A percentile compares a stretch with the other conserved stretches of the same genome.
These are phyloP conservation scores for Sinella curviseta DNA, from an alignment of 1,140 invertebrate genomes.

Conservation along the genomic window DNA sequence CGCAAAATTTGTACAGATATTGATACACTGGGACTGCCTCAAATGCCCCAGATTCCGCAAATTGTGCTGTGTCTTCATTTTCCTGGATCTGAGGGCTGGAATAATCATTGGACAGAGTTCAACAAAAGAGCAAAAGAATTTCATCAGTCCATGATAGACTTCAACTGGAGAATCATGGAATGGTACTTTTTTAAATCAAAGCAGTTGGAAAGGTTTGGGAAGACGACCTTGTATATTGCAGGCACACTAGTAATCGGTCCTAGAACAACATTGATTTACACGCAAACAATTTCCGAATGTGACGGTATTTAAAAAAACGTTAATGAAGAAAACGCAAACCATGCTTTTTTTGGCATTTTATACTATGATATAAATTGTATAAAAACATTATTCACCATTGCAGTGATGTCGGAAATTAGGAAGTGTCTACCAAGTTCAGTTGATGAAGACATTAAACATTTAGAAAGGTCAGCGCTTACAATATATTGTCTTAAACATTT, in stretches of 20 bases:
- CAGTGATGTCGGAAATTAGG: not conserved
- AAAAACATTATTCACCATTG: not conserved
- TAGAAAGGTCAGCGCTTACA: not conserved
- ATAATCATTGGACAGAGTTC: not conserved
- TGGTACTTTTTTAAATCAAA: slow-evolving; percentile 2
- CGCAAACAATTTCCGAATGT: not conserved
- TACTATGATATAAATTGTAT: too few species aligned
- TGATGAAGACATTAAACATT: not conserved
- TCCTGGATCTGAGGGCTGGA: not conserved
- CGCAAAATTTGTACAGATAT: not conserved
- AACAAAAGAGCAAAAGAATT: not conserved
- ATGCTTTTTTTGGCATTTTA: not conserved
- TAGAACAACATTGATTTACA: not conserved
- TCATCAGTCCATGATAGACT: slow-evolving; percentile 6
- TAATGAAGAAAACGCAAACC: not conserved
- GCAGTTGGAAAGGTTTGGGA: slow-evolving; percentile 2
- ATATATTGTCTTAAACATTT: too few species aligned
- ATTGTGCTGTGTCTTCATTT: not conserved
- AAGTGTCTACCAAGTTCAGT: not conserved
- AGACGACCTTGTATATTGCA: not conserved
- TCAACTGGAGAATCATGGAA: not conserved
- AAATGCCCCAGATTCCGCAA: not conserved
- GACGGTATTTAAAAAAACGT: not conserved
- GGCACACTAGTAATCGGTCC: not conserved
- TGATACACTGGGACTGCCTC: not conserved